Percentiles rank a stretch among this genome's conserved stretches.
Conservation (phyloP, 1,140 invertebrate species). For the Monochamus saltuarius region DNA sequence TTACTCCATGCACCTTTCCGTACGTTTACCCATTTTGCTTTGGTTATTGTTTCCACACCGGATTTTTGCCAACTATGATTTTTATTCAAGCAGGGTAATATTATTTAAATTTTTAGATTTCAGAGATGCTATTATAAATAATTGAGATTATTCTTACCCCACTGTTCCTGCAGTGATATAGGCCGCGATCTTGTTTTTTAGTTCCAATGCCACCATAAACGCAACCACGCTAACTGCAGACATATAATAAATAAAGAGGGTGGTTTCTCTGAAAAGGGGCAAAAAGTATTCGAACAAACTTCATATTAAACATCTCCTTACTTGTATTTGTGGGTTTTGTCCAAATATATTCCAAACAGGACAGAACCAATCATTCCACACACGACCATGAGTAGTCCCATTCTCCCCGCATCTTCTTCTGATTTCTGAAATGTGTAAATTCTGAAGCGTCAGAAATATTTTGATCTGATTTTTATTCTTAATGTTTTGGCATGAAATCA, state of each 20-base stretch:
- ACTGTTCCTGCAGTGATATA: slow-evolving; percentile 29
- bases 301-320: slow-evolving; percentile 15
- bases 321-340: slow-evolving; percentile 61
- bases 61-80: no score
- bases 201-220: slow-evolving; percentile 28
- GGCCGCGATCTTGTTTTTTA: slow-evolving; percentile 24
- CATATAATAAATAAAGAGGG: slow-evolving; percentile 26
- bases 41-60: no score
- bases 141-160: slow-evolving; percentile 34
- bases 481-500: no score
- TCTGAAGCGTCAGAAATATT: neutral
- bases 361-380: slow-evolving; percentile 70
- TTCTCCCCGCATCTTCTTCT: slow-evolving; percentile 65
- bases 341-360: slow-evolving; percentile 67
- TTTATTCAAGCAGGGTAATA: neutral
- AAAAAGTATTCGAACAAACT: slow-evolving; percentile 5
- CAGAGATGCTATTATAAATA: no score
- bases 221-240: slow-evolving; percentile 20
- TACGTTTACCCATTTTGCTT: no score
- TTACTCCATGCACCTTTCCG: no score
- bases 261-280: slow-evolving; percentile 29
- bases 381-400: slow-evolving; percentile 69
- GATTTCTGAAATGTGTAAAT: slow-evolving; percentile 23
- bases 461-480: no score
- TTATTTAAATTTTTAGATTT: neutral